Evolutionary conservation across 2,888 invertebrate species (phyloP), one percentile per base, ranked within the genome.

Genomic region (Hydriomena furcata): DNA sequence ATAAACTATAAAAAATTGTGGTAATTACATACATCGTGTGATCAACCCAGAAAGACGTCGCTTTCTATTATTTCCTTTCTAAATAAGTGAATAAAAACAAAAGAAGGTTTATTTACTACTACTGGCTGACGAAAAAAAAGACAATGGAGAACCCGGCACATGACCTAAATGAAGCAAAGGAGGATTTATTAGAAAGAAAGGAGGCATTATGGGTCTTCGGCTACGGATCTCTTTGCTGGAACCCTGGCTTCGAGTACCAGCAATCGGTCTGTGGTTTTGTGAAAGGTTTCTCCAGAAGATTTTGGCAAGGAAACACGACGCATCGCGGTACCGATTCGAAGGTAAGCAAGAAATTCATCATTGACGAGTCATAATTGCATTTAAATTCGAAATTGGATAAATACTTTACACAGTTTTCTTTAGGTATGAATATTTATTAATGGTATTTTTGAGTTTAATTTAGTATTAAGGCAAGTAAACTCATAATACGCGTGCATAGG

Each of bases 191-290:
- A 4, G 51, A 45, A 1, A 61, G 83, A 60, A 88, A 79, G 37
- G 91, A 91, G 50, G 88, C 91, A 11, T 79, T 96, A 73, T 99
- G 98, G 98, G 93, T 99, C 17, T 99, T 98, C 75, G 99, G 98
- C 0, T 99, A 99, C 71, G 99, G 99, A 2, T 98, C 98, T 0
- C 84, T 99, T 37, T 96, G 98, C 84, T 99, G 98, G 98, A 94
- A 96, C 83, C 97, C 97, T 0, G 98, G 98, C 41, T 98, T 99
- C 79, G 94, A 94, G 42, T 97, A 94, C 76, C 92, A 93, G 66
- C 93, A 94, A 69, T 95, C 95, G 50, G 87, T 96, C 7, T 94
- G 94, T 7, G 98, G 99, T n/a, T 95, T 94, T 72, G 92, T 97
- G 6, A 92, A 92, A 62, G 97, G 97, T 1, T 98, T 94, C 77